Base-by-base conservation (phyloP, 2,888 invertebrate species). In the Tenthredo distinguenda region DNA sequence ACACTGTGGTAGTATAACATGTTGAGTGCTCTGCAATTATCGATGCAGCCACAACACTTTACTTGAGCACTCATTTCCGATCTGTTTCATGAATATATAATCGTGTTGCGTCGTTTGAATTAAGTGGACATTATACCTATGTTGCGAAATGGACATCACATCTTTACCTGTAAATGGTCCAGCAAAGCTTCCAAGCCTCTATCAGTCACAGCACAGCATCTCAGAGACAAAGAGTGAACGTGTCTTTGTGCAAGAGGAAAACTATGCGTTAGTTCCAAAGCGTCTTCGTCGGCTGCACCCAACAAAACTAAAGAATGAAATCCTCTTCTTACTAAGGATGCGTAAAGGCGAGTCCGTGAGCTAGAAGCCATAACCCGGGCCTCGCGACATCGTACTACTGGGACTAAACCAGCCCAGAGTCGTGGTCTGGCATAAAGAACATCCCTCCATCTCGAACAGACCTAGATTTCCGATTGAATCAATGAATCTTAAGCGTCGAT, bases 181-280 rank as follows among this genome's bases (percentile, higher is more conserved):
- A 98, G 94, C 74, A 98, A 95, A 37, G 97, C 96, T 94, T 99
- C 98, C 88, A 99, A 94, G 7, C 98, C 98, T 90, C 97, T 95
- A 94, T 99, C 99, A 50, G 97, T 98, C 92, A 99, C 96, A 90
- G 98, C 98, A 91, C 98, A 98, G 92, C 98, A 98, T 91, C 98
- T 96, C 89, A 99, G 95, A 91, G 97, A 96, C 87, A 99, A 95
- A 86, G 97, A 97, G 91, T 98, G 97, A 88, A 98, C 95, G 92
- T 98, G 97, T 91, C 97, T 96, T 87, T 97, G 96, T 83, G 97
- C 97, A 89, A 97, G 94, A 5, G 98, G 97, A 92, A 98, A 98
- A 89, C 97, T 96, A 92, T 97, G 96, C 87, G 98, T 97, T 91
- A 98, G 96, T 94, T 98, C 98, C 87, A 97, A 95, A 83, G 98